These are phyloP conservation scores for Junonia oenone DNA, from an alignment of 2,888 invertebrate genomes.

Conservation along the genomic window DNA sequence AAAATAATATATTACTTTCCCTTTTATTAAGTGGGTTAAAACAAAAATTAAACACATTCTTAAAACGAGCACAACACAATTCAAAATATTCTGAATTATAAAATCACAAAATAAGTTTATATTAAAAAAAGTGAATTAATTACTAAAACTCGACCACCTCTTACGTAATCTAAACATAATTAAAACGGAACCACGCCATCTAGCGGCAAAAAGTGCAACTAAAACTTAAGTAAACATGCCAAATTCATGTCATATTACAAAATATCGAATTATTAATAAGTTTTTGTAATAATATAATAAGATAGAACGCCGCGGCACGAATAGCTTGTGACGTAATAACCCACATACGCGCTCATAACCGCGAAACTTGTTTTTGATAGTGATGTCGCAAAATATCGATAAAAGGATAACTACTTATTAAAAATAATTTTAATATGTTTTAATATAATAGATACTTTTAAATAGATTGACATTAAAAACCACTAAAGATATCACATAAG, in stretches of 20 bases:
- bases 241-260: neutral
- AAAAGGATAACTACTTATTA: neutral
- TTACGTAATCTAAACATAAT: neutral
- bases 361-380: constrained; percentile 42
- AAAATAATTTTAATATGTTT: no score
- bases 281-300: constrained; percentile 25
- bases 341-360: constrained; percentile 44
- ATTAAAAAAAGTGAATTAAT: no score
- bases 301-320: constrained; percentile 27
- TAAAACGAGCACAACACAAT: no score
- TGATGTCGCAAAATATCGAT: constrained; percentile 27
- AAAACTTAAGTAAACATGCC: neutral
- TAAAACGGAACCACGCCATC: neutral
- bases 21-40: no score
- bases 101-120: no score
- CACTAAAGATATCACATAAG: no score
- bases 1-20: no score
- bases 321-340: constrained; percentile 44
- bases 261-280: neutral
- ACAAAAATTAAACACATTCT: no score
- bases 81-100: no score
- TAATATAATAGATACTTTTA: no score
- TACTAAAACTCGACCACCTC: neutral
- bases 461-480: no score
- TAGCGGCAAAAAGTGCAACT: neutral